Conservation (phyloP, 1,140 invertebrate species). For the Leguminivora glycinivorella region DNA sequence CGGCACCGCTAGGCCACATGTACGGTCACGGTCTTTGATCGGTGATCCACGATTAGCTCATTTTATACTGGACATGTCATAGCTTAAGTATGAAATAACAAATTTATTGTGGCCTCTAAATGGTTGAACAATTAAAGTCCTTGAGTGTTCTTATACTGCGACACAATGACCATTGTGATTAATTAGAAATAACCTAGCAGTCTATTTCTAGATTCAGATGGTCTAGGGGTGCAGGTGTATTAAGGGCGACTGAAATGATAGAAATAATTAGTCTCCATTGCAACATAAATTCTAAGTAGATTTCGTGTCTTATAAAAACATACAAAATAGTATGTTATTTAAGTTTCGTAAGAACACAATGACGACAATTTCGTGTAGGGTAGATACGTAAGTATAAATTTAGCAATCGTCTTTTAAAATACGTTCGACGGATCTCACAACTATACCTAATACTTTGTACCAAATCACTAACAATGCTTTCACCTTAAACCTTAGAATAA, state of each 20-base stretch:
- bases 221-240: background rate
- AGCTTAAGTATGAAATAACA: too few relatives aligned
- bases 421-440: constrained; percentile 22
- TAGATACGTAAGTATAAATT: constrained; percentile 21
- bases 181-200: background rate
- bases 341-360: constrained; percentile 19
- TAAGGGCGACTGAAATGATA: background rate
- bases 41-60: too few relatives aligned
- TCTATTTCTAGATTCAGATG: background rate
- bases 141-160: too few relatives aligned
- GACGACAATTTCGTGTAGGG: constrained; percentile 11
- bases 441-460: constrained; percentile 9
- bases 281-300: constrained; percentile 9
- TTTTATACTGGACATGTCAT: too few relatives aligned
- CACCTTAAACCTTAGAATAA: constrained; percentile 13
- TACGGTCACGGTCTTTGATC: too few relatives aligned
- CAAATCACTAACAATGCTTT: constrained; percentile 9
- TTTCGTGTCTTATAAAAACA: constrained; percentile 18
- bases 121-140: too few relatives aligned
- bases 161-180: too few relatives aligned
- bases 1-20: too few relatives aligned
- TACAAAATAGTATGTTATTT: constrained; percentile 17
- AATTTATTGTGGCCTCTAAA: too few relatives aligned
- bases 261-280: background rate
- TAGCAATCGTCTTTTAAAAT: constrained; percentile 14